These are phyloP conservation scores for Bradysia coprophila DNA, from an alignment of 1,140 invertebrate genomes.

Conservation along the genomic window DNA sequence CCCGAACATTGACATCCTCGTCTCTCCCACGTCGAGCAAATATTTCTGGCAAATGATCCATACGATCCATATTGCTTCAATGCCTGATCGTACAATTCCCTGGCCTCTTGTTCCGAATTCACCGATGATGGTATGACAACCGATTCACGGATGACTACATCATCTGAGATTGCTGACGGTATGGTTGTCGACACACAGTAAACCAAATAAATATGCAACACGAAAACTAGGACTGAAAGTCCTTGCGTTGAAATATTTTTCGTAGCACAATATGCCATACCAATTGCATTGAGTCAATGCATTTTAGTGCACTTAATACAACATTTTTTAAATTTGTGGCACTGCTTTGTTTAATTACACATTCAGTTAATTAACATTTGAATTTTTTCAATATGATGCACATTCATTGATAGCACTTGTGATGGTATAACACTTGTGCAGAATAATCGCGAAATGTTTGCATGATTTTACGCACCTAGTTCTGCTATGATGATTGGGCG, in stretches of 20 bases:
- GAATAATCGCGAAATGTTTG: background rate
- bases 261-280: background rate
- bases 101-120: background rate
- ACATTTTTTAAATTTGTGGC: background rate
- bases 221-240: background rate
- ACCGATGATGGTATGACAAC: background rate
- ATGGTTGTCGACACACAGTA: background rate
- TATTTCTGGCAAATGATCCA: background rate
- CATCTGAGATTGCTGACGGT: background rate
- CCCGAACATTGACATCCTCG: background rate
- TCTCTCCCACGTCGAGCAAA: background rate
- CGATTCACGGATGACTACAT: background rate
- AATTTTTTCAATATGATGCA: background rate
- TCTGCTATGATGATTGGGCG: too few relatives aligned
- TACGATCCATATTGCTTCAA: constrained; percentile 1
- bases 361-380: background rate
- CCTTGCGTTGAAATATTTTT: background rate
- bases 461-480: too few relatives aligned
- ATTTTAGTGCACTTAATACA: too few relatives aligned
- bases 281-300: background rate
- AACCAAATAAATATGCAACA: background rate
- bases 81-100: background rate
- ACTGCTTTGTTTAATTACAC: background rate
- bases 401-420: too few relatives aligned
- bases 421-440: background rate